phyloP scores from a whole-genome alignment of 2,888 invertebrate species.

The Adelphocoris suturalis region DNA sequence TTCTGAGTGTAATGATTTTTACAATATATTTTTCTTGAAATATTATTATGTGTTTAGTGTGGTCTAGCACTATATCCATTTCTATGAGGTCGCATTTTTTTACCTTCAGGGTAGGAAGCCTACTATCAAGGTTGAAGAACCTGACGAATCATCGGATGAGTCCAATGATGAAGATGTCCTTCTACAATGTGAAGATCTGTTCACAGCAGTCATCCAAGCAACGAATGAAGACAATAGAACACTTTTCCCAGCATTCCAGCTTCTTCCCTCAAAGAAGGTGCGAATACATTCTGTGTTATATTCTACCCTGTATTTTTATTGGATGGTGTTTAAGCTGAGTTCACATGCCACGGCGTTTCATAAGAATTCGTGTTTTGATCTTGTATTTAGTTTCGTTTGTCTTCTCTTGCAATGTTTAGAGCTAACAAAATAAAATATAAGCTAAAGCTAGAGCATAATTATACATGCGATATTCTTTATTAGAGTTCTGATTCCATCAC shows the following conservation, averaged over 20 bases:
- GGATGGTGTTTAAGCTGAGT: too few relatives aligned
- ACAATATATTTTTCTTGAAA: not conserved
- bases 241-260: constrained; percentile 91
- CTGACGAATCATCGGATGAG: constrained; percentile 84
- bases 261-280: constrained; percentile 92
- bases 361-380: too few relatives aligned
- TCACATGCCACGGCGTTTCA: too few relatives aligned
- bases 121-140: constrained; percentile 81
- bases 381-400: too few relatives aligned
- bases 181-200: constrained; percentile 91
- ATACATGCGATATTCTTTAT: too few relatives aligned
- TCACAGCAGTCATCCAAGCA: constrained; percentile 92
- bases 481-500: too few relatives aligned
- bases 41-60: not conserved
- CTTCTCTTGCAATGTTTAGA: too few relatives aligned
- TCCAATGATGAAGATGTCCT: constrained; percentile 86
- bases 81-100: constrained; percentile 13
- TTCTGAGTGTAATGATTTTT: not conserved
- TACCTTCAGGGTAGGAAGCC: constrained; percentile 53
- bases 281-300: not conserved
- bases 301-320: too few relatives aligned
- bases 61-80: constrained; percentile 44
- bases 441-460: too few relatives aligned
- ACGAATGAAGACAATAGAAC: constrained; percentile 88
- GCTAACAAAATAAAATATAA: too few relatives aligned